Percentiles rank a stretch among this genome's conserved stretches.
These are phyloP conservation scores for Eriosoma lanigerum DNA, from an alignment of 1,140 invertebrate species.

Conservation along the genomic window DNA sequence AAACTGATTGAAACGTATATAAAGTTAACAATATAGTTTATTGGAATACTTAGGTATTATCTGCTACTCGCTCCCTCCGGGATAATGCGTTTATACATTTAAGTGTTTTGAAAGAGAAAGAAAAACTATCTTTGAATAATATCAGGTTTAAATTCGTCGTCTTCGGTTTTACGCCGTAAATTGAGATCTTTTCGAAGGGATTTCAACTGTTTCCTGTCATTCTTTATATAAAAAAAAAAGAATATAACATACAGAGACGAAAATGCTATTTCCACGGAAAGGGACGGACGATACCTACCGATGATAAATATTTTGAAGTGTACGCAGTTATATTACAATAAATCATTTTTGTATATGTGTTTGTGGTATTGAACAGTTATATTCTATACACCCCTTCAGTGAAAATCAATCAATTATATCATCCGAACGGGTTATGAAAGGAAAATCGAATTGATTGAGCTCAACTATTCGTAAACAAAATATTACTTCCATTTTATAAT, in stretches of 20 bases:
- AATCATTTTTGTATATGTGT: not conserved
- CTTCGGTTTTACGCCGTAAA: not conserved
- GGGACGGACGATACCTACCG: not conserved
- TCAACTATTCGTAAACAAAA: no score
- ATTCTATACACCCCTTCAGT: not conserved
- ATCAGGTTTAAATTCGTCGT: not conserved
- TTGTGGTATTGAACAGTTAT: not conserved
- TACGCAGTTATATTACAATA: not conserved
- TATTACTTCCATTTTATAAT: no score
- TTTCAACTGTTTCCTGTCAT: not conserved
- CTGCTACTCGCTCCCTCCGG: not conserved
- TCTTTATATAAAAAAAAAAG: not conserved
- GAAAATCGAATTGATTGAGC: no score
- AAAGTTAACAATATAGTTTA: not conserved
- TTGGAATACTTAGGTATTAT: not conserved
- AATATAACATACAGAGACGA: not conserved
- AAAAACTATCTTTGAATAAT: not conserved
- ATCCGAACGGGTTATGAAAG: not conserved
- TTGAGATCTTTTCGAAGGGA: not conserved
- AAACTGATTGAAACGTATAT: conserved; percentile 14
- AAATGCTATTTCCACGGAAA: not conserved
- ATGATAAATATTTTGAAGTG: not conserved
- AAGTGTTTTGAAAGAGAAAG: not conserved
- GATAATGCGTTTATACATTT: not conserved
- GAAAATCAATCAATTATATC: not conserved